phyloP scores from a whole-genome alignment of 2,113 vertebrate genomes.

The Patagioenas fasciata region DNA sequence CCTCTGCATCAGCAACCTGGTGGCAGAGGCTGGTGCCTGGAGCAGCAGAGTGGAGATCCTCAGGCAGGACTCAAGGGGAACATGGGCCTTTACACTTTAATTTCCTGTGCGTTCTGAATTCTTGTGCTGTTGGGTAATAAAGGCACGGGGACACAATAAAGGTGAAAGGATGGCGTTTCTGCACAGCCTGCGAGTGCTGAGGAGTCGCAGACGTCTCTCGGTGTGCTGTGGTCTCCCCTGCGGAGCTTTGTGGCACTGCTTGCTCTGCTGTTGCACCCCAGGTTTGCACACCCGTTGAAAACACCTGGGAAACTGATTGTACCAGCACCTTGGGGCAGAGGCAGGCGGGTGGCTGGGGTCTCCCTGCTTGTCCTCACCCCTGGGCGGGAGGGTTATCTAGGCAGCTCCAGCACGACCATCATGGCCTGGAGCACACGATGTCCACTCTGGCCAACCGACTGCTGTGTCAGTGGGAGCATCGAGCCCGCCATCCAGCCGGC shows the following conservation, averaged over 20 bases:
- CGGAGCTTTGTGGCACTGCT: background rate
- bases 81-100: background rate
- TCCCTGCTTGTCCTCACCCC: background rate
- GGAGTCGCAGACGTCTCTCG: background rate
- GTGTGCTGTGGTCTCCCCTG: background rate
- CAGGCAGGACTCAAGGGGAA: background rate
- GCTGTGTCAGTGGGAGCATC: rapidly evolving
- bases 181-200: background rate
- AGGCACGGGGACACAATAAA: background rate
- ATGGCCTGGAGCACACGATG: background rate
- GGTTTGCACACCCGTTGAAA: background rate
- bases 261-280: background rate
- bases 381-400: background rate
- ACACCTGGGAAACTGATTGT: background rate
- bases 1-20: background rate
- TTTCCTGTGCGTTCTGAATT: background rate
- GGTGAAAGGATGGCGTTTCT: background rate
- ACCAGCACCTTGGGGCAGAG: background rate
- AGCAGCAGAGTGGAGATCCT: background rate
- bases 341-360: rapidly evolving
- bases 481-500: background rate
- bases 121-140: background rate
- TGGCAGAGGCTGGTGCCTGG: background rate
- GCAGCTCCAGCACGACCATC: background rate
- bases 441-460: background rate